These are phyloP conservation scores for Autographa pulchrina DNA, from an alignment of 2,888 invertebrate species.

Conservation along the genomic window DNA sequence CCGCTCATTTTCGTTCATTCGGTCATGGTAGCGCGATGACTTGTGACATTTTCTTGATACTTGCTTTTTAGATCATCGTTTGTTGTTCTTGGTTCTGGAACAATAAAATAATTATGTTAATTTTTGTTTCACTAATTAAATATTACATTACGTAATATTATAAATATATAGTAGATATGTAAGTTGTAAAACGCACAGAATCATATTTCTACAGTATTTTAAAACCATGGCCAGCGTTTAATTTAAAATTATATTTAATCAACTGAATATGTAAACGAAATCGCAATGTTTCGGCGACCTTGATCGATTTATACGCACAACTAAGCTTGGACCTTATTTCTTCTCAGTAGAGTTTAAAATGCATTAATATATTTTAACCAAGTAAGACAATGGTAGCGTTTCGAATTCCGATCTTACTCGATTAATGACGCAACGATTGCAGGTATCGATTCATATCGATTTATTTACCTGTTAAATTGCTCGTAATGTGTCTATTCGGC, in stretches of 20 bases:
- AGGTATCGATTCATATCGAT: slow-evolving; percentile 69
- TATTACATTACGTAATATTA: background rate
- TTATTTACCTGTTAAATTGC: slow-evolving; percentile 67
- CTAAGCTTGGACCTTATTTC: slow-evolving; percentile 26
- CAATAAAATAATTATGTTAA: slow-evolving; percentile 44
- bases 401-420: slow-evolving; percentile 75
- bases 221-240: slow-evolving; percentile 34
- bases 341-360: slow-evolving; percentile 51
- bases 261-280: slow-evolving; percentile 54
- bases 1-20: slow-evolving; percentile 43
- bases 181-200: too few relatives aligned
- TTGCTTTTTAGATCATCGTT: slow-evolving; percentile 57
- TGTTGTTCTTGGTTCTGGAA: slow-evolving; percentile 58
- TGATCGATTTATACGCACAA: slow-evolving; percentile 50
- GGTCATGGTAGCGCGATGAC: slow-evolving; percentile 51
- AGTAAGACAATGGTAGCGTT: slow-evolving; percentile 69
- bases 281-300: slow-evolving; percentile 59
- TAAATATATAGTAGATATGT: too few relatives aligned
- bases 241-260: slow-evolving; percentile 21
- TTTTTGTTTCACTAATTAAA: background rate
- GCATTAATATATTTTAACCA: slow-evolving; percentile 39
- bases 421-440: slow-evolving; percentile 74
- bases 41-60: slow-evolving; percentile 65
- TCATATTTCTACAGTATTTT: too few relatives aligned
- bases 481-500: slow-evolving; percentile 62